phyloP scores from a whole-genome alignment of 2,113 vertebrate genomes.

The Corvus cornix region DNA sequence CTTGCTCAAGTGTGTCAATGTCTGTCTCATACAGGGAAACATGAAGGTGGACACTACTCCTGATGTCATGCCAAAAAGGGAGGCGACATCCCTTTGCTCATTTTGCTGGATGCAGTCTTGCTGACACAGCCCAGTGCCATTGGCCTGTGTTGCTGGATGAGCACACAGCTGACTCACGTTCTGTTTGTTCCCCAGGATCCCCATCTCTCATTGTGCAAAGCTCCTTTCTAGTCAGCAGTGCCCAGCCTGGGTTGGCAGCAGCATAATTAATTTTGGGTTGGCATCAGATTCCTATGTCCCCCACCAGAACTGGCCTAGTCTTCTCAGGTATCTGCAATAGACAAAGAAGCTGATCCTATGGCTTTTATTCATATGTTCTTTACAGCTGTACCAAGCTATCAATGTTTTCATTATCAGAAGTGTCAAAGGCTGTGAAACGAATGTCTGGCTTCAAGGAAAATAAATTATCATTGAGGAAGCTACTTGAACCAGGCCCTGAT shows the following conservation, averaged over 20 bases:
- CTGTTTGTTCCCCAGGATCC: background rate
- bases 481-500: background rate
- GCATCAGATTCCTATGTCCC: background rate
- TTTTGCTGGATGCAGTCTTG: background rate
- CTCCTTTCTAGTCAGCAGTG: background rate
- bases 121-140: fast-evolving
- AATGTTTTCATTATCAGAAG: slow-evolving; percentile 54
- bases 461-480: slow-evolving; percentile 51
- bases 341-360: background rate
- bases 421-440: slow-evolving; percentile 43
- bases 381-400: background rate
- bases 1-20: background rate
- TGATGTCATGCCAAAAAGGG: background rate
- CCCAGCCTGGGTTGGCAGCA: background rate
- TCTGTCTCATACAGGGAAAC: background rate
- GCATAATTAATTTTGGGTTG: background rate
- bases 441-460: slow-evolving; percentile 32
- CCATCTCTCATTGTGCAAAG: background rate
- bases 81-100: fast-evolving
- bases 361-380: background rate
- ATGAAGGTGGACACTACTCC: background rate
- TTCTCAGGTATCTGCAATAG: background rate
- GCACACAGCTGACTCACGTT: fast-evolving
- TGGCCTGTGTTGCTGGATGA: background rate
- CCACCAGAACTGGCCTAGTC: background rate